phyloP scores from a whole-genome alignment of 2,888 invertebrate species.

The Notocelia uddmanniana region DNA sequence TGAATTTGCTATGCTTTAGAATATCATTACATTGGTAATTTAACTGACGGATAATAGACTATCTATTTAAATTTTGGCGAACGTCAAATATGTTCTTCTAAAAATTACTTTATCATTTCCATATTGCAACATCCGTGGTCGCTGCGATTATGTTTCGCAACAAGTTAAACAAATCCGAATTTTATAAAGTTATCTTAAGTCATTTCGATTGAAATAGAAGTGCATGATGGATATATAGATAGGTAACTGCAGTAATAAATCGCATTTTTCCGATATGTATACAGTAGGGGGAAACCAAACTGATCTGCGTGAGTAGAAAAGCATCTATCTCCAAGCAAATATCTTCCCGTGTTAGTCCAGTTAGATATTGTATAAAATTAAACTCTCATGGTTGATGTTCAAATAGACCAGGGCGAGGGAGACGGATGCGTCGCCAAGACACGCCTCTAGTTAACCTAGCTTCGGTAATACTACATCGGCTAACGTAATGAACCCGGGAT shows the following conservation, averaged over 20 bases:
- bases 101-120: not conserved
- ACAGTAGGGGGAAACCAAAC: constrained; percentile 48
- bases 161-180: too few species aligned
- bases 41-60: constrained; percentile 3
- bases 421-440: not conserved
- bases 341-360: not conserved
- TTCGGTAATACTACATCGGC: constrained; percentile 55
- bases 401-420: not conserved
- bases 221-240: not conserved
- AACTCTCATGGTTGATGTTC: not conserved
- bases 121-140: not conserved
- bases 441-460: constrained; percentile 35
- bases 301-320: not conserved
- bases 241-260: not conserved
- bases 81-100: not conserved
- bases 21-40: constrained; percentile 12
- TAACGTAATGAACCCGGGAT: constrained; percentile 54
- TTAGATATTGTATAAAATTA: not conserved
- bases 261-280: constrained; percentile 65
- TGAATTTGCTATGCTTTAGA: constrained; percentile 19
- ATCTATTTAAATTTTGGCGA: not conserved
- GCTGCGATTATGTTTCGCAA: not conserved
- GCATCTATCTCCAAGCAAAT: not conserved
- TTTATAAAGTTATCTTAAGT: not conserved
- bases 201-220: not conserved